Evolutionary conservation across 2,888 invertebrate genomes (phyloP), one percentile per base, ranked within the genome.

Genomic region (Pterostichus madidus): DNA sequence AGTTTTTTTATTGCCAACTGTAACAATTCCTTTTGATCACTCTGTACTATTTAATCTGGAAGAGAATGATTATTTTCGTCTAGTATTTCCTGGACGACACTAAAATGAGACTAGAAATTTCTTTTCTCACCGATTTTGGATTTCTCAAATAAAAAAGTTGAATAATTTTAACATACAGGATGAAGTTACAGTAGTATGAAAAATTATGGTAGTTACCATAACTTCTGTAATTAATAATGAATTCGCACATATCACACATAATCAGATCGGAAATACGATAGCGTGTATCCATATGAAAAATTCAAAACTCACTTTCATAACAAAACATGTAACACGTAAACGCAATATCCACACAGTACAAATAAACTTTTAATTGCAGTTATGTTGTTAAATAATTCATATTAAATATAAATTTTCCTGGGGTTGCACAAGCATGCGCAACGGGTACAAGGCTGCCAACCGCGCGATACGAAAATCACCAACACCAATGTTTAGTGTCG

Each of bases 351-450:
- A 71, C 68, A 17, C 44, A 71, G 13, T 44, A 44, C 68, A 71
- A 39, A 71, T 46, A 17, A 56, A 64, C 39, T 44, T 71, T 71
- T 71, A 71, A 71, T 71, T 71, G 39, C 17, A 56, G 15, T 64
- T 64, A 32, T 64, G 44, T 39, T 44, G 68, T 71, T 71, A 71
- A 71, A 71, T 71, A 71, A 71, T 71, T 71, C 68, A 71, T 71
- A 71, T 46, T 71, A 44, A 71, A 71, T 71, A 71, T 71, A 39
- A 71, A 71, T 71, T 71, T 71, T 39, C 44, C 44, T 71, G 44
- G 68, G 68, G 68, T 71, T 71, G 68, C 68, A 71, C 44, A 71
- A 71, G 44, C 17, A 56, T 71, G 68, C 68, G 68, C 68, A 75
- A 75, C 44, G 75, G 53, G 52, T 31, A 75, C 75, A 53, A 75